Base-by-base conservation (phyloP, 1,140 invertebrate genomes). In the Dufourea novaeangliae region DNA sequence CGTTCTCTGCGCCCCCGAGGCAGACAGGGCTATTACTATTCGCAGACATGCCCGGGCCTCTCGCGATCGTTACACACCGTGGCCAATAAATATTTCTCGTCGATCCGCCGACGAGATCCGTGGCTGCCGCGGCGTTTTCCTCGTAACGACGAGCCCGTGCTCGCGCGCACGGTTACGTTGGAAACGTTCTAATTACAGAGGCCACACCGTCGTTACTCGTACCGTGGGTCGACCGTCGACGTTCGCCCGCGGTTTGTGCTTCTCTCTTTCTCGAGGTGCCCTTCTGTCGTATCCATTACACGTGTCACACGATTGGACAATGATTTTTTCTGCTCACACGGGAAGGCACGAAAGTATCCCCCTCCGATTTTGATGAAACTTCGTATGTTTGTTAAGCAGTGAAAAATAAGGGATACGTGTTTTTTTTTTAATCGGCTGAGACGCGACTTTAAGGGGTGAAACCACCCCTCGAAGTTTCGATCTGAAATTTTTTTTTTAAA, bases 181-280 rank as follows among this genome's bases (percentile, higher is more conserved):
- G 75, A 81, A 84, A 88, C 74, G 82, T 69, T 88, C 84, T 88
- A 90, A 90, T 88, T 89, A 89, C 81, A 83, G 80, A n/a, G 78
- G 67, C 63, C 79, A 67, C 71, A 79, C 82, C 72, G 79, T 54
- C 66, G 70, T 81, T 81, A 81, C 57, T 69, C 75, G 81, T n/a
- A 84, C 64, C 59, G 75, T 74, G 78, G 74, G 57, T 8, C 20
- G 46, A 4, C 46, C 20, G n/a, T n/a, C 76, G 68, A 83, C 78
- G 81, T 61, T 75, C 77, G 46, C 44, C 76, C 77, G 67, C 78
- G 61, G 70, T 39, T 72, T 70, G 66, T 69, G 25, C 8, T 37
- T 27, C 52, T 11, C 52, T 25, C 52, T 17, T n/a, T 25, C 17
- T 6, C 12, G 11, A 1, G 25, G 29, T 37, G 34, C n/a, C n/a